phyloP scores from a whole-genome alignment of 2,797 vertebrate species.

The Toxotes lorentzi region DNA sequence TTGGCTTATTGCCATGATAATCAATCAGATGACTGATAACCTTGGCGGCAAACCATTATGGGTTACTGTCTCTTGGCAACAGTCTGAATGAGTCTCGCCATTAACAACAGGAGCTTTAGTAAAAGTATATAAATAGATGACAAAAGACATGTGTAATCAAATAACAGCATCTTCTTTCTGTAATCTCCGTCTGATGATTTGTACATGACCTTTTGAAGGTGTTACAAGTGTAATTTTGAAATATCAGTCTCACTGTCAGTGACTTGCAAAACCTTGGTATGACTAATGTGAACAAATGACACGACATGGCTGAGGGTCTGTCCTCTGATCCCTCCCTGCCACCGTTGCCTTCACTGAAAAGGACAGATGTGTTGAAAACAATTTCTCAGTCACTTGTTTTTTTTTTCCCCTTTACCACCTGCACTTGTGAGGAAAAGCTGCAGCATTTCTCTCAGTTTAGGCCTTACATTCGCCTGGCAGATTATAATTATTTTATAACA shows the following conservation, averaged over 20 bases:
- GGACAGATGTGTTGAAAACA: not conserved
- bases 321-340: not conserved
- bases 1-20: constrained; percentile 24
- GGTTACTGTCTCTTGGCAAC: constrained; percentile 39
- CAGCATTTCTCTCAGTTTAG: not conserved
- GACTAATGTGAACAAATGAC: constrained; percentile 4
- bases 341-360: not conserved
- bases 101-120: not conserved
- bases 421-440: not conserved
- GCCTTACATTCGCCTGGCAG: not conserved
- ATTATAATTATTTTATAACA: not conserved
- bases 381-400: not conserved
- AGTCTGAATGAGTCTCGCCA: not conserved
- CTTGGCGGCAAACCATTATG: constrained; percentile 6
- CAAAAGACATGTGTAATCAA: not conserved
- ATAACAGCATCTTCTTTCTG: not conserved
- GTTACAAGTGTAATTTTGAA: not conserved
- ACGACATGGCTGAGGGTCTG: not conserved
- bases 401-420: not conserved
- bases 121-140: not conserved
- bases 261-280: not conserved
- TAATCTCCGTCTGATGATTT: not conserved
- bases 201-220: not conserved
- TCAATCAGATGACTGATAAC: constrained; percentile 17
- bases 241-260: no score